phyloP scores from a whole-genome alignment of 2,797 vertebrate genomes.

The Karalla daura region DNA sequence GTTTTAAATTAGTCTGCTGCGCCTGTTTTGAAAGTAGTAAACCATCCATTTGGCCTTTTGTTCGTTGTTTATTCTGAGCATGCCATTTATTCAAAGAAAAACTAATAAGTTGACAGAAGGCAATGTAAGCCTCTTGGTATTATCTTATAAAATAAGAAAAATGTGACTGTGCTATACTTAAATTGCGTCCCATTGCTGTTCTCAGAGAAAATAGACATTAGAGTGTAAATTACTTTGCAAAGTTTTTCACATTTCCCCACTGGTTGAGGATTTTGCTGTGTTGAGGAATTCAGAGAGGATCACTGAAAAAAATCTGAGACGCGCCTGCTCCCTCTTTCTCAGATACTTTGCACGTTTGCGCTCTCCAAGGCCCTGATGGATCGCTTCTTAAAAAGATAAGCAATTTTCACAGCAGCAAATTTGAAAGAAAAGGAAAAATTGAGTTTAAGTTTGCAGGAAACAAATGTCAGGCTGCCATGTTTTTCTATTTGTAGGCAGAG shows the following conservation, averaged over 20 bases:
- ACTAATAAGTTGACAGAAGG: conserved; percentile 25
- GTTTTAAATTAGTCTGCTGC: conserved; percentile 16
- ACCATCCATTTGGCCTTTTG: background rate
- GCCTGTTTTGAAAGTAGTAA: conserved; percentile 1
- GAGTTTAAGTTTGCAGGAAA: background rate
- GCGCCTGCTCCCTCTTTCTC: conserved; percentile 5
- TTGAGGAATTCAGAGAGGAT: conserved; percentile 56
- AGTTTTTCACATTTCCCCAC: conserved; percentile 60
- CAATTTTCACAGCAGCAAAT: conserved; percentile 1
- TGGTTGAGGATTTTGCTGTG: conserved; percentile 47
- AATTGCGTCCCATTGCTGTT: conserved; percentile 37
- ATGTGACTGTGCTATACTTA: conserved; percentile 38
- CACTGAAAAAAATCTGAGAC: conserved; percentile 47
- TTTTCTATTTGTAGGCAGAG: background rate
- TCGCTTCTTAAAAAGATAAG: conserved; percentile 16
- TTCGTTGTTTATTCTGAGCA: conserved; percentile 37
- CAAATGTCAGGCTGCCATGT: conserved; percentile 16
- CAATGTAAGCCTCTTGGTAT: conserved; percentile 38
- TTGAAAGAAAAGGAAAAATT: conserved; percentile 20
- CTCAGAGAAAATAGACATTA: conserved; percentile 50
- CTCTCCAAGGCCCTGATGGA: conserved; percentile 24
- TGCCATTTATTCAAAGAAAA: conserved; percentile 18
- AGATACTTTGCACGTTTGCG: conserved; percentile 4
- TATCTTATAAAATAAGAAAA: conserved; percentile 46
- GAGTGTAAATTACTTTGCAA: conserved; percentile 61